These are phyloP conservation scores for Gallinago media DNA, from an alignment of 2,113 vertebrate genomes.

Conservation along the genomic window DNA sequence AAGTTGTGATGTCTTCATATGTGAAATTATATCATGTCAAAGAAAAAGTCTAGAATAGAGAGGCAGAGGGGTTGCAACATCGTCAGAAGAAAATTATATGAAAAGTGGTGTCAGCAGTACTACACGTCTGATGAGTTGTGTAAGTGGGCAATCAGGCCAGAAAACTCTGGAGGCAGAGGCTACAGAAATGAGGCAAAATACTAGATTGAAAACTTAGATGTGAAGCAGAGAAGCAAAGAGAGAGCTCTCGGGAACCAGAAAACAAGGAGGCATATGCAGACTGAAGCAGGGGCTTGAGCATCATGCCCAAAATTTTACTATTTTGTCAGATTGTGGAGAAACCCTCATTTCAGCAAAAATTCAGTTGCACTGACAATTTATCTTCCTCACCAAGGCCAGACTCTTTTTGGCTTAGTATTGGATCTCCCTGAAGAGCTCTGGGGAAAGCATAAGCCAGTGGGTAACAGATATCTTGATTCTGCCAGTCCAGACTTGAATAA, in stretches of 20 bases:
- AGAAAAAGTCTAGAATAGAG: not conserved
- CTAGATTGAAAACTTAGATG: not conserved
- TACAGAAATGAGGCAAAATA: not conserved
- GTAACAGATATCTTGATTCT: not conserved
- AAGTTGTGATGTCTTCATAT: rapidly evolving
- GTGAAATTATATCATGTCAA: not conserved
- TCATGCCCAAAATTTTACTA: not conserved
- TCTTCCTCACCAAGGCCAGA: not conserved
- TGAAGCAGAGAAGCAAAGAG: not conserved
- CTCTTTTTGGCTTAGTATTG: rapidly evolving
- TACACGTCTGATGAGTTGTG: not conserved
- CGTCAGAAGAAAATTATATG: not conserved
- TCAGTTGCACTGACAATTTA: not conserved
- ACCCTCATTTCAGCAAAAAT: rapidly evolving
- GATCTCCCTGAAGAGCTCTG: not conserved
- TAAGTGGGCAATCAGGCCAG: not conserved
- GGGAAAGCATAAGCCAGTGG: not conserved
- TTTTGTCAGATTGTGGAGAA: not conserved
- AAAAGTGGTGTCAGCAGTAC: not conserved
- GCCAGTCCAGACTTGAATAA: not conserved
- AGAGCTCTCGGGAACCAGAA: not conserved
- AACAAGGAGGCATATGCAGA: not conserved
- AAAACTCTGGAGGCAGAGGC: not conserved
- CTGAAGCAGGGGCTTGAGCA: rapidly evolving
- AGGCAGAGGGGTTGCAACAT: not conserved